Evolutionary conservation across 2,888 invertebrate genomes (phyloP), one percentile per base, ranked within the genome.

Genomic region (Synergus japonicus): DNA sequence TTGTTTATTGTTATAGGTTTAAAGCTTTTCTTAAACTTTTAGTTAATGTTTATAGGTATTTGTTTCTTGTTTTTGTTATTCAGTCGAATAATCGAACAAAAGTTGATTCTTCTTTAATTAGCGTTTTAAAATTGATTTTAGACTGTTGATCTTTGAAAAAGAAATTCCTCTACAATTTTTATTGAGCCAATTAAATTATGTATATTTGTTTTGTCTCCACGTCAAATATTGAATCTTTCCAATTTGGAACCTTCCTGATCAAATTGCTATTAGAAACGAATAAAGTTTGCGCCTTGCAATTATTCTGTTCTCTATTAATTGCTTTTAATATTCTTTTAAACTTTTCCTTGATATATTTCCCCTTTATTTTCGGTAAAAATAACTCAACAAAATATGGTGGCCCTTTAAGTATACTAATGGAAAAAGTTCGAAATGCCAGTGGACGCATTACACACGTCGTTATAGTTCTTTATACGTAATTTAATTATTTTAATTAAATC

Each of bases 401-500:
- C 5, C 12, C 43, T 44, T n/a, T 12, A 29, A 29, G 49, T 18
- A 46, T 18, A 46, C 76, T 67, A 80, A 76, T 78, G 78, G 78
- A 78, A 78, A 80, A 67, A 18, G 43, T 76, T 46, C 60, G 73
- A 69, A 67, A 66, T 22, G 76, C 54, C 46, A 22, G 64, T 60
- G 46, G 41, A 76, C 46, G 69, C 69, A 82, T 83, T 78, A 79
- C 60, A 54, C 79, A 76, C 37, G 76, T 79, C 80, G 82, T 83
- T 83, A 29, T 83, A 29, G 29, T 54, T 63, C 67, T 67, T 76
- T 76, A 76, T 44, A 69, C 77, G 37, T 76, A 80, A 79, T 80
- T 82, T 78, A 77, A 80, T 82, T 76, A 82, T 76, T 80, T 78
- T 54, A 76, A 80, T 78, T 67, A 76, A 76, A 81, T 76, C 49